phyloP scores from a whole-genome alignment of 2,888 invertebrate species.

The Tipula unca region DNA sequence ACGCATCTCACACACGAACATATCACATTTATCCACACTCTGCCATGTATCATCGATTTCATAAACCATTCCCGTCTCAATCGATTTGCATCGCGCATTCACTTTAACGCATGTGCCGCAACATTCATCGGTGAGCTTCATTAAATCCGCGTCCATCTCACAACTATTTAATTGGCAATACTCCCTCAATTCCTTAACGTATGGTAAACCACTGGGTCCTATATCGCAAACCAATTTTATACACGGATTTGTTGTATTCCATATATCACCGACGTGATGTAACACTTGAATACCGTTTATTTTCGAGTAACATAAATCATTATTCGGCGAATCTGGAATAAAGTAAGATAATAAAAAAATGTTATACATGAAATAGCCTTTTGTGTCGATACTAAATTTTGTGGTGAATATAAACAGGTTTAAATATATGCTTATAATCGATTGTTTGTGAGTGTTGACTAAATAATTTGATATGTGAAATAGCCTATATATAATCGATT shows the following conservation, averaged over 20 bases:
- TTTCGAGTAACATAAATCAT: conserved; percentile 32
- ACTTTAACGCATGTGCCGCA: conserved; percentile 39
- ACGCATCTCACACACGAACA: conserved; percentile 33
- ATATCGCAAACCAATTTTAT: conserved; percentile 33
- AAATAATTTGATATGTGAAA: too few species aligned
- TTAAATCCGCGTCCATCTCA: conserved; percentile 37
- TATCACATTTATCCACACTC: conserved; percentile 35
- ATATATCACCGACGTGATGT: conserved; percentile 35
- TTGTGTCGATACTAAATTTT: neutral
- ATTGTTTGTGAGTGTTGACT: neutral
- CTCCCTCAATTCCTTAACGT: conserved; percentile 30
- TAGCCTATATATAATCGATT: too few species aligned
- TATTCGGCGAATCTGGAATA: neutral
- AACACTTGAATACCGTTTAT: conserved; percentile 26
- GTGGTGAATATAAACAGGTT: neutral
- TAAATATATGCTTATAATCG: neutral
- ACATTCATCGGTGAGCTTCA: conserved; percentile 32
- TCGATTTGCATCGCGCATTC: conserved; percentile 37
- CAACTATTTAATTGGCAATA: conserved; percentile 34
- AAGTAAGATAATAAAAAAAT: neutral
- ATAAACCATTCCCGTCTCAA: conserved; percentile 30
- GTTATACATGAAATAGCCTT: neutral
- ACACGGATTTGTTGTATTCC: conserved; percentile 35
- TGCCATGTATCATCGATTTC: conserved; percentile 38
- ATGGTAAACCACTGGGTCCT: conserved; percentile 28